Base-by-base conservation (phyloP, 2,888 invertebrate genomes). In the Clepsis dumicolana region DNA sequence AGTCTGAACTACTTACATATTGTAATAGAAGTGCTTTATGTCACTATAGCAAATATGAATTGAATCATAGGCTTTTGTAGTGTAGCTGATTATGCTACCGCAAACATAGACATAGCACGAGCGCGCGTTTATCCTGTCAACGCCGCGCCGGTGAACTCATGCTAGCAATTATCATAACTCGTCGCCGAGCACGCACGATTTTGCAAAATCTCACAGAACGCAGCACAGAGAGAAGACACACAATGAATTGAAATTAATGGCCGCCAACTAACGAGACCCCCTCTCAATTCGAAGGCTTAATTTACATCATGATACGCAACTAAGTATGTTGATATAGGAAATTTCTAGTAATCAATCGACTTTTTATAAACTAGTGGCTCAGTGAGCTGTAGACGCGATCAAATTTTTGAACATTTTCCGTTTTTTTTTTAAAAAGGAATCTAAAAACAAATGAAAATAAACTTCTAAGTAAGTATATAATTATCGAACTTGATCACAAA, bases 221-320 rank as follows among this genome's bases (percentile, higher is more conserved):
- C 72, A 74, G 73, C 74, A 70, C 74, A 75, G 70, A 76, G 75
- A 73, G 72, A 75, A 73, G 72, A 72, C 76, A 77, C 77, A 79
- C 72, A 73, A 80, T 77, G 79, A 78, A 86, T 84, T 83, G 79
- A 81, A 84, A 87, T 82, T 80, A 84, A 86, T 80, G 76, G 80
- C 75, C 72, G 73, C 78, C 25, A 57, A 56, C 54, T 80, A 78
- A 80, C 78, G 79, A 83, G 73, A 77, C 73, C 77, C 77, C 67
- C 73, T 77, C 79, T 78, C 72, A 79, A 80, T 81, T 78, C 77
- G 35, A 52, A 57, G 27, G 38, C 59, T 48, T 35, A 63, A 62
- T 64, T 61, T 56, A 67, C 44, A 66, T 53, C 52, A 53, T 56
- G 62, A 62, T 62, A 62, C 56, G 25, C 35, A 14, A 41, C 21